Base-by-base conservation (phyloP, 2,113 vertebrate species). In the Salminus brasiliensis region DNA sequence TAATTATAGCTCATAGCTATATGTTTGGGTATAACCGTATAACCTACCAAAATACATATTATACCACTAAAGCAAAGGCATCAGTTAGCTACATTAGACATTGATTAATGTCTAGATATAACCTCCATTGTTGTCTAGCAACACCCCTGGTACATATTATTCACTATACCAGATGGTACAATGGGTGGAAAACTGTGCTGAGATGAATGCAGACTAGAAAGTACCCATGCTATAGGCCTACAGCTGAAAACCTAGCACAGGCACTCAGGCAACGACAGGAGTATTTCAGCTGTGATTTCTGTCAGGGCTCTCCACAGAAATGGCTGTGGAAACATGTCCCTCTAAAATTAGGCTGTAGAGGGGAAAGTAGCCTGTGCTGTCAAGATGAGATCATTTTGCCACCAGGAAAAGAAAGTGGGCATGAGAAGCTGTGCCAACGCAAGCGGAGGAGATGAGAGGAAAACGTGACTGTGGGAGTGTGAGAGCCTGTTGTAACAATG, bases 301-400 rank as follows among this genome's bases (percentile, higher is more conserved):
- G 43, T 43, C 75, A 41, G 36, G 43, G 39, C 53, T 36, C 32
- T 57, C 41, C 11, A 53, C 59, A 27, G 43, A 67, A 68, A 21
- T 11, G 73, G 12, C 15, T 71, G 60, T 67, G 18, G 63, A 77
- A 63, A 72, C 36, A 45, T 18, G 13, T 57, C 70, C 1, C 49
- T 78, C 53, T 60, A 71, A n/a, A 81, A 53, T 34, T 53, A 41
- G 47, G 73, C 41, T 76, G 65, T 12, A 55, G 41, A 30, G 34
- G 21, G 49, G 2, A 47, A 52, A 30, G 32, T 70, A 16, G 41
- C 27, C 18, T 45, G 45, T 53, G 74, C 25, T 76, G 43, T 41
- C 4, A 27, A 60, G 49, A 73, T 25, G 10, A 53, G 34, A 55
- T 55, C 18, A 55, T 55, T 55, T 32, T 27, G 62, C n/a, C 32